A percentile compares a stretch with the other conserved stretches of the same genome.
These are phyloP conservation scores for Ploceus nigricollis DNA, from an alignment of 2,113 vertebrate species.

Conservation along the genomic window DNA sequence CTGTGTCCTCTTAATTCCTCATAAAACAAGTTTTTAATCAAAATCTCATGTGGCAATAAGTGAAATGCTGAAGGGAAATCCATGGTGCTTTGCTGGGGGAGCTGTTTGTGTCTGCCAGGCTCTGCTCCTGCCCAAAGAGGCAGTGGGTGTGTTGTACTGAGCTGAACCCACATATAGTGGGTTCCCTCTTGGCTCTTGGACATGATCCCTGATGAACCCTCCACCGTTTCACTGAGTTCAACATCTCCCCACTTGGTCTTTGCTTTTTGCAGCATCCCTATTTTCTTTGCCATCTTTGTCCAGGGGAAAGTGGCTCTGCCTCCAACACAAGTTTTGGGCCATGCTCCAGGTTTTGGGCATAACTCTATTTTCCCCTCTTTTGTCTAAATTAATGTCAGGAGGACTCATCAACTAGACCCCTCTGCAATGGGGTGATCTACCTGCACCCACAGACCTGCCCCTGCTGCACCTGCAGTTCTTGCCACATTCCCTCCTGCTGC, in stretches of 20 bases:
- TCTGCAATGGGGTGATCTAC: neutral
- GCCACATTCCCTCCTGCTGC: neutral
- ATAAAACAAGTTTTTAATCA: constrained; percentile 50
- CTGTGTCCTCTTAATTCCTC: constrained; percentile 5
- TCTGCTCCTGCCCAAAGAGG: neutral
- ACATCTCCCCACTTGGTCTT: neutral
- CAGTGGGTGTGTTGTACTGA: neutral
- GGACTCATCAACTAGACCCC: accelerated
- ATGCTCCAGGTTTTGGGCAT: neutral
- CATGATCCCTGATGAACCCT: neutral
- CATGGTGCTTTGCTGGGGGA: neutral
- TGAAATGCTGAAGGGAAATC: neutral
- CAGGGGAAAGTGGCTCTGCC: neutral
- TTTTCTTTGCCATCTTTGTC: neutral
- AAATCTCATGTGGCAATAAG: neutral
- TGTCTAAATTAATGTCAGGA: neutral
- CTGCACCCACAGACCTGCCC: neutral
- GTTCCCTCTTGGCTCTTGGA: neutral
- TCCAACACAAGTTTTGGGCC: accelerated
- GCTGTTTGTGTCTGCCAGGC: neutral
- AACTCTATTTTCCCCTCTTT: neutral
- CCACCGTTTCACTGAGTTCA: neutral
- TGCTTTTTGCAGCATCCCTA: neutral
- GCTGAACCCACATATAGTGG: accelerated
- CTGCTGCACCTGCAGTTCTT: neutral